Percentiles rank a stretch among this genome's conserved stretches.
These are phyloP conservation scores for Bibio marci DNA, from an alignment of 2,888 invertebrate species.

Conservation along the genomic window DNA sequence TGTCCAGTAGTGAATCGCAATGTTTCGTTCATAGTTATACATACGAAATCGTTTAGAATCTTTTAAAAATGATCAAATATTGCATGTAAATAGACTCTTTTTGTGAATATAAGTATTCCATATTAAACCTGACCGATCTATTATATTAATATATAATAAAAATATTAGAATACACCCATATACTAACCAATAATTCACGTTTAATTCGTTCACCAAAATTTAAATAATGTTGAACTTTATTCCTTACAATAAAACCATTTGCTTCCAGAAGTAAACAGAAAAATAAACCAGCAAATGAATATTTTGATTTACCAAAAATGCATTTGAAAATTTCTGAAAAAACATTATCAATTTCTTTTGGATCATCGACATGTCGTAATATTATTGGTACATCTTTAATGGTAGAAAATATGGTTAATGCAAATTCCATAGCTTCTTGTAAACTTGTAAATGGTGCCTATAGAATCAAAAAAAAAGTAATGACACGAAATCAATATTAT, in stretches of 20 bases:
- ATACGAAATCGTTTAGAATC: too few species aligned
- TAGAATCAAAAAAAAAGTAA: neutral
- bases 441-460: conserved; percentile 13
- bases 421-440: conserved; percentile 34
- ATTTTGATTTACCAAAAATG: conserved; percentile 23
- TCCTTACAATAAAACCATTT: conserved; percentile 28
- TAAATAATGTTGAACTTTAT: conserved; percentile 19
- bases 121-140: conserved; percentile 49
- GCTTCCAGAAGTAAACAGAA: conserved; percentile 30
- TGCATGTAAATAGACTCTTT: too few species aligned
- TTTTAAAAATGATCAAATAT: too few species aligned
- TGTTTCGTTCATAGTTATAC: too few species aligned
- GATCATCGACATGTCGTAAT: conserved; percentile 12
- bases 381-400: conserved; percentile 33
- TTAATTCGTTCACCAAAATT: conserved; percentile 22
- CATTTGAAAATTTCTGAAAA: conserved; percentile 24
- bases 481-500: too few species aligned
- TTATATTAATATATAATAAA: conserved; percentile 10
- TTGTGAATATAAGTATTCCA: too few species aligned
- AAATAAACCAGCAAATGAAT: conserved; percentile 32
- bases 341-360: conserved; percentile 17
- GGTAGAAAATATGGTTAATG: conserved; percentile 32
- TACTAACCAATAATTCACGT: conserved; percentile 28
- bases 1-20: too few species aligned
- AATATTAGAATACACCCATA: conserved; percentile 2